Conservation (phyloP, 1,140 invertebrate species). For the Anoplolepis gracilipes region DNA sequence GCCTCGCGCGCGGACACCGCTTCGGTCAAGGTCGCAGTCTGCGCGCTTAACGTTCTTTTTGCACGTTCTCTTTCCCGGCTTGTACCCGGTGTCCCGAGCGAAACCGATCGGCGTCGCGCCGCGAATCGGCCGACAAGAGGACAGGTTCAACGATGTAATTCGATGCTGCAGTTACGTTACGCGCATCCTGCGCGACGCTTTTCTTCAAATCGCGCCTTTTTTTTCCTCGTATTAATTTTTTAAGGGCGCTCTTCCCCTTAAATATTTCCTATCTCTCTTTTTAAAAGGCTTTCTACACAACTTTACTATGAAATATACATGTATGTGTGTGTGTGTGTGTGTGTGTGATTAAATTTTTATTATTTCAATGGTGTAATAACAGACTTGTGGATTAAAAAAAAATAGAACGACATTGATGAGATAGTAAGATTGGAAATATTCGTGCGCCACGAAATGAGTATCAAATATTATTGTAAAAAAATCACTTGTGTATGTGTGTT, state of each 20-base stretch:
- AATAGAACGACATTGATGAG: too few species aligned
- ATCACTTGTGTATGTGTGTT: neutral
- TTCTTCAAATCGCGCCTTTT: neutral
- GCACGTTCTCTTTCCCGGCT: constrained; percentile 72
- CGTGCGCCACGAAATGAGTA: too few species aligned
- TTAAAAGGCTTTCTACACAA: neutral
- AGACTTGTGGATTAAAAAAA: too few species aligned
- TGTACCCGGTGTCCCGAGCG: constrained; percentile 69
- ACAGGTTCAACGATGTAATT: neutral
- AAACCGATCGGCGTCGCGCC: constrained; percentile 23
- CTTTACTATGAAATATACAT: neutral
- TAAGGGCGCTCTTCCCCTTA: too few species aligned
- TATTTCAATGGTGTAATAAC: neutral
- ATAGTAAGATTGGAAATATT: too few species aligned
- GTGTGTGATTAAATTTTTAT: neutral
- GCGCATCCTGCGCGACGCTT: neutral
- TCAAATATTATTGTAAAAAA: neutral
- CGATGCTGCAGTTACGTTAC: neutral
- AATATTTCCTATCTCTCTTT: too few species aligned
- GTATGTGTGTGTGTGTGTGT: neutral
- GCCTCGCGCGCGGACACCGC: constrained; percentile 70
- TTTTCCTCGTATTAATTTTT: too few species aligned
- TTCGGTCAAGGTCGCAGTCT: constrained; percentile 76
- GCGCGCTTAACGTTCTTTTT: constrained; percentile 75
- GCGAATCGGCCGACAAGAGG: neutral